Evolutionary conservation across 2,797 vertebrate species (phyloP), one percentile per base, ranked within the genome.

Genomic region (Sebastes melanostomus): DNA sequence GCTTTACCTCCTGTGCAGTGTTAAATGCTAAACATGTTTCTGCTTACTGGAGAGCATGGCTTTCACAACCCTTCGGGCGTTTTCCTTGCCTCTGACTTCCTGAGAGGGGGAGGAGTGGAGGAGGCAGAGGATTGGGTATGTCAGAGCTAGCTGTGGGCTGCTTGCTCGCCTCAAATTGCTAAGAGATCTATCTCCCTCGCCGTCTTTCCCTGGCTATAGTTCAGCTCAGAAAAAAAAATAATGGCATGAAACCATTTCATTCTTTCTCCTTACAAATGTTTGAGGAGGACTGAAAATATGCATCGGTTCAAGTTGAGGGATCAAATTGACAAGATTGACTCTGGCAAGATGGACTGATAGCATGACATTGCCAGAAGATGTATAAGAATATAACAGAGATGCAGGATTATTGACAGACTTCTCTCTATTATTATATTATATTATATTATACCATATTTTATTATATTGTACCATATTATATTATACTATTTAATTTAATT

Each of bases 1-100:
- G 83, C 82, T 88, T 90, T 88, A 67, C 71, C 81, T 87, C 68
- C 20, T 81, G 75, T 66, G 63, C 61, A 34, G 84, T 83, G 90
- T 90, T 85, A 89, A 91, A 92, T 91, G 85, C 88, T 85, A 89
- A 93, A 88, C 76, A 86, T 87, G 77, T 70, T 85, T 32, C 80
- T 84, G 81, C 88, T 87, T 72, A 86, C 83, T 77, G 81, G 85
- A 76, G 84, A 89, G 81, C 75, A 75, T 24, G 66, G 72, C 71
- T 85, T 77, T 79, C 65, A 80, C 61, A 76, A 65, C 78, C 74
- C 87, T 82, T 59, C n/a, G 4, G 85, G 84, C 83, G 62, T 74
- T 79, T 85, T 78, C 13, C 55, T 78, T 77, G 50, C 81, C 69
- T 85, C 79, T 59, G 81, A 85, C 81, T 90, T 50, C 75, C 78